phyloP scores from a whole-genome alignment of 2,113 vertebrate genomes.

The Dromas ardeola region DNA sequence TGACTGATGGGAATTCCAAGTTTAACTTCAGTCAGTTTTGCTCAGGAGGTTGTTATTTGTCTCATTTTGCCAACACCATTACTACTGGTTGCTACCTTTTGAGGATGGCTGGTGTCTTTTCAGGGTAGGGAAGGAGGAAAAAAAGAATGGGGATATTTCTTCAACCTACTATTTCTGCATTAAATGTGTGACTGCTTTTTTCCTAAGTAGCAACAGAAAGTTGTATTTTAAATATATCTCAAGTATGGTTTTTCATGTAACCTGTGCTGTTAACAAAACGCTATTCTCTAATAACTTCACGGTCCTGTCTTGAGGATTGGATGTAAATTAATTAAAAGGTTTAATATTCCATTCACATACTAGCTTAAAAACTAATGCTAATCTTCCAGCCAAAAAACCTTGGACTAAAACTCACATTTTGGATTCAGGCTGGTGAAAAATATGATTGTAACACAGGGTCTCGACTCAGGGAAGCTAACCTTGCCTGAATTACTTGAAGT shows the following conservation, averaged over 20 bases:
- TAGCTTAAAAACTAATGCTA: neutral
- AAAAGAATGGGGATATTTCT: neutral
- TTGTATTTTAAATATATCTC: neutral
- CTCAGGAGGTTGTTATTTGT: neutral
- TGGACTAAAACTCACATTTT: neutral
- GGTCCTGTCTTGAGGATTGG: neutral
- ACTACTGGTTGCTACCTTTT: neutral
- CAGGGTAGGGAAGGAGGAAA: neutral
- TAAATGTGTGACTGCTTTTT: neutral
- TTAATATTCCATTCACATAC: neutral
- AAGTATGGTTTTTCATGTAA: neutral
- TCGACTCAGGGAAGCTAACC: neutral
- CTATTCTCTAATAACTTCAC: neutral
- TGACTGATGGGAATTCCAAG: neutral
- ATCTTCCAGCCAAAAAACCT: neutral
- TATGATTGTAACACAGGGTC: neutral
- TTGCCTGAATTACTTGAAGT: neutral
- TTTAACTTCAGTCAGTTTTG: neutral
- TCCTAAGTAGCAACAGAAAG: neutral
- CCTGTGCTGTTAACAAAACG: neutral
- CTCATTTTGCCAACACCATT: neutral
- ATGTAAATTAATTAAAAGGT: neutral
- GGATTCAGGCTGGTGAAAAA: neutral
- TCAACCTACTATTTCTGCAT: neutral
- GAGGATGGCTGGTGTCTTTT: neutral